phyloP scores from a whole-genome alignment of 2,113 vertebrate genomes.

The Thalassarche chlororhynchos region DNA sequence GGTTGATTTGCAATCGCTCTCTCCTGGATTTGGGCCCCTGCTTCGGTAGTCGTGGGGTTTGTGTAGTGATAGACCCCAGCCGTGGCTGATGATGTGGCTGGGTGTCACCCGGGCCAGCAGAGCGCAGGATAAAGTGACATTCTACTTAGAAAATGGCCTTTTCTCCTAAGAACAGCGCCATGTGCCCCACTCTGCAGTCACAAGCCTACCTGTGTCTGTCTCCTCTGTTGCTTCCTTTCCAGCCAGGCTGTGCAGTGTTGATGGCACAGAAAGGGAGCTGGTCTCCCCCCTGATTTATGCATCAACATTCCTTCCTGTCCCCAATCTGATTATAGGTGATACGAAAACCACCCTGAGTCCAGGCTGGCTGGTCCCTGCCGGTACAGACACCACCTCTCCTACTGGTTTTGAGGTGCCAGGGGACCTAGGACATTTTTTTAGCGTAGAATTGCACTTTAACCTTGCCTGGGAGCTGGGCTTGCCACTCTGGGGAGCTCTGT shows the following conservation, averaged over 20 bases:
- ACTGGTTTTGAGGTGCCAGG: background rate
- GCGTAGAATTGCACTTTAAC: constrained; percentile 1
- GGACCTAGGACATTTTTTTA: background rate
- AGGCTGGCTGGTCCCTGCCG: background rate
- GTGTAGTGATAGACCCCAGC: background rate
- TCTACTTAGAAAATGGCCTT: background rate
- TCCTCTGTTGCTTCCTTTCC: background rate
- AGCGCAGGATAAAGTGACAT: background rate
- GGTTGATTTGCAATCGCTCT: background rate
- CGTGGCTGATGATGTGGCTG: accelerated
- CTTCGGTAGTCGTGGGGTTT: background rate
- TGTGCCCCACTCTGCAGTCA: background rate
- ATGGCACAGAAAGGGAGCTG: background rate
- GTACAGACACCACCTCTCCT: background rate
- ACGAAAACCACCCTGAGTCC: background rate
- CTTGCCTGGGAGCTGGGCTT: background rate
- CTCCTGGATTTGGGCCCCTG: background rate
- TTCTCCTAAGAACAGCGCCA: background rate
- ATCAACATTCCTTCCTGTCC: background rate
- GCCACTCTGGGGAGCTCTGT: background rate
- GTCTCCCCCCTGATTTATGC: background rate
- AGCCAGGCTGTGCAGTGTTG: background rate
- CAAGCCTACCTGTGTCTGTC: background rate
- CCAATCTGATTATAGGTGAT: background rate
- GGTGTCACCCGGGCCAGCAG: background rate